A percentile compares a stretch with the other conserved stretches of the same genome.
These are phyloP conservation scores for Siniperca knerii DNA, from an alignment of 2,113 vertebrate genomes.

Conservation along the genomic window DNA sequence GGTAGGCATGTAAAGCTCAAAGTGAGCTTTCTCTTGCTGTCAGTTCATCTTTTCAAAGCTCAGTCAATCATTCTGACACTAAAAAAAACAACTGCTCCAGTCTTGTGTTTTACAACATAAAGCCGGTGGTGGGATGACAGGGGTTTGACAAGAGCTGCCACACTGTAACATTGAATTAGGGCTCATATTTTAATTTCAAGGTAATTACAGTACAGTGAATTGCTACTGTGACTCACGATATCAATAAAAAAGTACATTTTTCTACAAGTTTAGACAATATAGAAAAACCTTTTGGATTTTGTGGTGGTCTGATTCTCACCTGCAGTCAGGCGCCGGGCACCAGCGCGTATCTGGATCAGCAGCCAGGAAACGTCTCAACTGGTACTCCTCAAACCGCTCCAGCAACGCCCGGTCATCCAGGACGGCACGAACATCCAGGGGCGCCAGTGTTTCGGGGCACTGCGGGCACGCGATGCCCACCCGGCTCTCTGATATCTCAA, in stretches of 20 bases:
- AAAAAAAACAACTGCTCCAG: background rate
- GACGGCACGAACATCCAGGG: conserved; percentile 82
- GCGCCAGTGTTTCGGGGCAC: conserved; percentile 84
- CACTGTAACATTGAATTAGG: background rate
- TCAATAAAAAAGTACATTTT: conserved; percentile 1
- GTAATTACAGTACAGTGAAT: conserved; percentile 33
- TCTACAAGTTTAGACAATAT: background rate
- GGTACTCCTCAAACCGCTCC: conserved; percentile 88
- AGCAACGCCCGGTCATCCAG: conserved; percentile 85
- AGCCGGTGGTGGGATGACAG: conserved; percentile 25
- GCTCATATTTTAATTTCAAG: background rate
- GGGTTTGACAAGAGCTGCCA: conserved; percentile 39
- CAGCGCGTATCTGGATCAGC: conserved; percentile 88
- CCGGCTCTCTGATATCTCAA: conserved; percentile 87
- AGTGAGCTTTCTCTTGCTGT: conserved; percentile 2
- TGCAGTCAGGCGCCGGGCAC: conserved; percentile 90
- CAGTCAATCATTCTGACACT: conserved; percentile 38
- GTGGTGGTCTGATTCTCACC: conserved; percentile 75
- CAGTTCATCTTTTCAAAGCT: conserved; percentile 32
- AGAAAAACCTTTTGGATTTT: background rate
- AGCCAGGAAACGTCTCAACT: conserved; percentile 86
- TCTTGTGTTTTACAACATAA: conserved; percentile 26
- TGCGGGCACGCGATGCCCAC: conserved; percentile 88
- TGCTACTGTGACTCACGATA: conserved; percentile 12
- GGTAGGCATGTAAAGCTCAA: conserved; percentile 3